A percentile compares a stretch with the other conserved stretches of the same genome.
phyloP scores from a whole-genome alignment of 2,888 invertebrate species.

The Cancer borealis region DNA sequence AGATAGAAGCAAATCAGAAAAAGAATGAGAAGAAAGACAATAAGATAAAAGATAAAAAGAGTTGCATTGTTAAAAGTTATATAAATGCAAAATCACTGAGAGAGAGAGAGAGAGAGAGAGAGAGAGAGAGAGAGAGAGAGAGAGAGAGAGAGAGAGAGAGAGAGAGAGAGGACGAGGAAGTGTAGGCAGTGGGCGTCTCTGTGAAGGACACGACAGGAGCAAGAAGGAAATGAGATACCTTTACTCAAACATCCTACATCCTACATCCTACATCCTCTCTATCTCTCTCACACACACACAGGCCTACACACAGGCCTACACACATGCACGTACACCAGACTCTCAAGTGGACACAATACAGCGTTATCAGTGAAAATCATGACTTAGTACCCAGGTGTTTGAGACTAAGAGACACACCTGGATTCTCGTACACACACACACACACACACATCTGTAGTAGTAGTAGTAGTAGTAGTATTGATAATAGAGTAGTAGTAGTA shows the following conservation, averaged over 20 bases:
- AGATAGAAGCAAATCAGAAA: neutral
- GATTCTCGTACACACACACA: no score
- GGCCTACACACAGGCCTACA: no score
- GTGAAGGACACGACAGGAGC: neutral
- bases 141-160: neutral
- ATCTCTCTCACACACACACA: no score
- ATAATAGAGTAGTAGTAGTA: neutral
- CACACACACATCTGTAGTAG: no score
- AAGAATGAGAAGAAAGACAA: neutral
- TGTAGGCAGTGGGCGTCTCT: neutral
- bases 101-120: conserved; percentile 53
- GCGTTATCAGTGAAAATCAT: neutral
- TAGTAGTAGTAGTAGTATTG: no score
- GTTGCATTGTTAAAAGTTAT: neutral
- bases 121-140: conserved; percentile 35
- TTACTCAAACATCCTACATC: neutral
- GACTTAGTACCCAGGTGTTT: no score
- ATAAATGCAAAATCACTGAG: neutral
- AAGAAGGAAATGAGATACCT: neutral
- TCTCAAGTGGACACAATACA: neutral
- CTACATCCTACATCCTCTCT: neutral
- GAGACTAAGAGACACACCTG: no score
- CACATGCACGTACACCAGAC: no score
- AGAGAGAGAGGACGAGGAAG: neutral
- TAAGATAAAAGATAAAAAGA: neutral